Conservation (phyloP, 64 coral and sea anemone genomes). For the Orbicella faveolata region DNA sequence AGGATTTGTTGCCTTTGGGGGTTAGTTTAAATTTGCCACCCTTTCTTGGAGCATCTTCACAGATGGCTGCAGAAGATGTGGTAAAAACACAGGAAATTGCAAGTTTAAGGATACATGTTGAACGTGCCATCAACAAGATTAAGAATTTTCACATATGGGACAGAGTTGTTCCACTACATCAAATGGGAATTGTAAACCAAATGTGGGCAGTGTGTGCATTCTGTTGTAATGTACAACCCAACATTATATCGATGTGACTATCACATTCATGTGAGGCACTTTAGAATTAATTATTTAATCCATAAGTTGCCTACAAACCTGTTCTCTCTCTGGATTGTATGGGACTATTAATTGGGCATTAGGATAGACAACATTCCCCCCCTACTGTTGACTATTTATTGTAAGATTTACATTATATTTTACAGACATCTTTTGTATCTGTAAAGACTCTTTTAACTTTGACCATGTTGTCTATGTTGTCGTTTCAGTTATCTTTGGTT, state of each 20-base stretch:
- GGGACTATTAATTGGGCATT: no score
- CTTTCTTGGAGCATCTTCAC: conserved; percentile 10
- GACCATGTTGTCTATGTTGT: no score
- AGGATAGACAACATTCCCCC: no score
- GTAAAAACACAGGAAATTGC: conserved; percentile 33
- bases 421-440: no score
- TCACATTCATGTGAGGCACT: background rate
- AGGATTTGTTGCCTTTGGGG: conserved; percentile 17
- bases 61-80: conserved; percentile 38
- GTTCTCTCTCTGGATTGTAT: no score
- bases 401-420: no score
- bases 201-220: conserved; percentile 32
- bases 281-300: background rate
- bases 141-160: conserved; percentile 51
- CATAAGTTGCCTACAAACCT: background rate
- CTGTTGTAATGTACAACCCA: conserved; percentile 38
- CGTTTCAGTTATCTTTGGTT: no score
- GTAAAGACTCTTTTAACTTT: no score
- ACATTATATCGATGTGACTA: conserved; percentile 28
- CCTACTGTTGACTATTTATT: no score
- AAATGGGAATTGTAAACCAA: conserved; percentile 18
- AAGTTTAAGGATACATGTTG: conserved; percentile 14
- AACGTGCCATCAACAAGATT: conserved; percentile 27
- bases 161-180: conserved; percentile 22
- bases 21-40: conserved; percentile 15